Base-by-base conservation (phyloP, 2,888 invertebrate species). In the Lordiphosa fenestrarum region DNA sequence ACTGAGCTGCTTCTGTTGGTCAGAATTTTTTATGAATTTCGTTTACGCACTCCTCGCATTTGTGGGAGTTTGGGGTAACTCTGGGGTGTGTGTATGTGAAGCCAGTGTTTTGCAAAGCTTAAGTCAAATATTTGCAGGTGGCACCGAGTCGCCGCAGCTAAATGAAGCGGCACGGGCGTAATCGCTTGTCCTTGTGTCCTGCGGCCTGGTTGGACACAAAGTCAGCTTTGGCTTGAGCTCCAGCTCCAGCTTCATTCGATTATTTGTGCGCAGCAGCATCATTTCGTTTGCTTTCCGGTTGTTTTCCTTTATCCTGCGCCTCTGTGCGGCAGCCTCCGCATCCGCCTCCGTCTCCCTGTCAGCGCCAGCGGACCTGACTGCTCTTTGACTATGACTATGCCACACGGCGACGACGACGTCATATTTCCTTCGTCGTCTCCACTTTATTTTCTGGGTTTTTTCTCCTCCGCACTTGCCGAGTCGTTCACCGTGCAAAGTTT, bases 201-300 rank as follows among this genome's bases (percentile, higher is more conserved):
- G 48, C 58, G 53, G 48, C 48, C 23, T 25, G 15, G 53, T 41
- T 30, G 51, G 36, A 51, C 65, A 44, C 37, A 42, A 19, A 37
- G 10, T 13, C 23, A 50, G 53, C 47, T 40, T 37, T 54, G 59
- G 55, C 33, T 57, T 40, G 37, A 48, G 57, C 50, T 33, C 47
- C 38, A 46, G 57, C 50, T 33, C 46, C 38, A 46, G 62, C 64
- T 61, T 83, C 66, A 78, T 78, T 78, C 78, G 84, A 78, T 78
- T 78, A 78, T 82, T 69, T 74, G 72, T 63, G 75, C 78, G 84
- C 82, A 66, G 82, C 84, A 64, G 82, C 82, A 71, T 65, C 78
- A 67, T 81, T 78, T 65, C 82, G 67, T 72, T 70, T 58, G 72
- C 78, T 84, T 84, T 78, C 84, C 84, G 82, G 72, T 59, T 83